Evolutionary conservation across 2,113 vertebrate genomes (phyloP).

Genomic region (Hipposideros armiger): DNA sequence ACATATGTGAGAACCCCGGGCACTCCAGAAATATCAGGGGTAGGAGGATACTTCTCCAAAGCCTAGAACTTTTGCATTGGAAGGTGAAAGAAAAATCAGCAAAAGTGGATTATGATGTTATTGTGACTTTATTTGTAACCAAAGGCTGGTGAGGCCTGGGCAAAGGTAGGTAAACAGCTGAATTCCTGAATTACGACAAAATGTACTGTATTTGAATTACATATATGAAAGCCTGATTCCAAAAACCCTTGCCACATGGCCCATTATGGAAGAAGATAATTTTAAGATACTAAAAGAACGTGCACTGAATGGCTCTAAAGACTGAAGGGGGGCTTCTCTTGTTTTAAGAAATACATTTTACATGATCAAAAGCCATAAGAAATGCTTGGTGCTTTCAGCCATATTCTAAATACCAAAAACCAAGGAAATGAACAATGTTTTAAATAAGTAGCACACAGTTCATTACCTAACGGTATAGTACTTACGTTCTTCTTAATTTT

Average conservation of each 20-base stretch:
- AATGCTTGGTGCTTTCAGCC: background rate
- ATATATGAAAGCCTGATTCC: background rate
- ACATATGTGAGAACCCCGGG: background rate
- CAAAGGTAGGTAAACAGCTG: background rate
- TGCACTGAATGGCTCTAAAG: background rate
- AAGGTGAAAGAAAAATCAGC: background rate
- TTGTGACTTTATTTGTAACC: background rate
- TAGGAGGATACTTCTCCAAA: background rate
- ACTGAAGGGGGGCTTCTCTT: background rate
- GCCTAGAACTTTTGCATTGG: background rate
- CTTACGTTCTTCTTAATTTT: constrained; percentile 99
- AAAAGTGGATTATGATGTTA: background rate
- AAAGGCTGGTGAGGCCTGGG: background rate
- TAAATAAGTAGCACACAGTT: background rate
- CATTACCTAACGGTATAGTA: background rate
- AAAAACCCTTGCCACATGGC: background rate
- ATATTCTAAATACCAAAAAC: background rate
- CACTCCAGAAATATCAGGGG: background rate
- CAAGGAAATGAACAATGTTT: background rate
- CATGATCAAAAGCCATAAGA: background rate
- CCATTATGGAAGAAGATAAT: background rate
- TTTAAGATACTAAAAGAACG: background rate
- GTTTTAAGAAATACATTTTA: background rate
- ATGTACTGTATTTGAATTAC: background rate
- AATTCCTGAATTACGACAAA: background rate